These are phyloP conservation scores for Leptodactylus fuscus DNA, from an alignment of 2,113 vertebrate genomes.

Conservation along the genomic window DNA sequence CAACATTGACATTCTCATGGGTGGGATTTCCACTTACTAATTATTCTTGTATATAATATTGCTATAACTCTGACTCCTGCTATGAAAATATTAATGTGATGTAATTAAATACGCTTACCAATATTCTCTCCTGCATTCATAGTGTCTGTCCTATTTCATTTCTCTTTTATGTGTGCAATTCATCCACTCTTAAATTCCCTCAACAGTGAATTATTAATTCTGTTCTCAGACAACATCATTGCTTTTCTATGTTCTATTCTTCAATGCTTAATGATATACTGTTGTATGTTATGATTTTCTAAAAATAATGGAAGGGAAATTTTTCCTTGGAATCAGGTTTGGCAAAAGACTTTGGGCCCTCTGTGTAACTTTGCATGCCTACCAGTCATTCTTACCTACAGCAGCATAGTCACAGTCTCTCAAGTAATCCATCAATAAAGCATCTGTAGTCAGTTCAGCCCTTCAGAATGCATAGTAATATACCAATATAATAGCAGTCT, in stretches of 20 bases:
- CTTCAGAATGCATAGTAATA: too few relatives aligned
- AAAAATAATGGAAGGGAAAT: background rate
- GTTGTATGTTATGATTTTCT: background rate
- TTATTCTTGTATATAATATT: conserved; percentile 10
- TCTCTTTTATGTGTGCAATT: conserved; percentile 11
- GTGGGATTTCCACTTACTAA: background rate
- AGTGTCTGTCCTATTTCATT: conserved; percentile 3
- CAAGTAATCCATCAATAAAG: too few relatives aligned
- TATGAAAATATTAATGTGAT: conserved; percentile 1
- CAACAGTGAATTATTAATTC: conserved; percentile 57
- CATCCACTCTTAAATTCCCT: conserved; percentile 51
- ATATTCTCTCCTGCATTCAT: conserved; percentile 24
- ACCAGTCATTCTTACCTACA: too few relatives aligned
- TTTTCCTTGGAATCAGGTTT: background rate
- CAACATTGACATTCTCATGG: background rate
- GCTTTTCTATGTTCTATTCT: background rate
- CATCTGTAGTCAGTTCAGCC: too few relatives aligned
- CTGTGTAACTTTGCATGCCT: too few relatives aligned
- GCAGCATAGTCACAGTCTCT: too few relatives aligned
- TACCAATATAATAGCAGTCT: too few relatives aligned
- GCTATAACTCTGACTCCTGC: background rate
- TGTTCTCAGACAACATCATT: conserved; percentile 26
- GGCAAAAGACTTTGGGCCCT: background rate
- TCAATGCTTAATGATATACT: background rate
- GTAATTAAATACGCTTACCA: conserved; percentile 25